Evolutionary conservation across 2,113 vertebrate species (phyloP), one percentile per base, ranked within the genome.

Genomic region (Indicator maculatus): DNA sequence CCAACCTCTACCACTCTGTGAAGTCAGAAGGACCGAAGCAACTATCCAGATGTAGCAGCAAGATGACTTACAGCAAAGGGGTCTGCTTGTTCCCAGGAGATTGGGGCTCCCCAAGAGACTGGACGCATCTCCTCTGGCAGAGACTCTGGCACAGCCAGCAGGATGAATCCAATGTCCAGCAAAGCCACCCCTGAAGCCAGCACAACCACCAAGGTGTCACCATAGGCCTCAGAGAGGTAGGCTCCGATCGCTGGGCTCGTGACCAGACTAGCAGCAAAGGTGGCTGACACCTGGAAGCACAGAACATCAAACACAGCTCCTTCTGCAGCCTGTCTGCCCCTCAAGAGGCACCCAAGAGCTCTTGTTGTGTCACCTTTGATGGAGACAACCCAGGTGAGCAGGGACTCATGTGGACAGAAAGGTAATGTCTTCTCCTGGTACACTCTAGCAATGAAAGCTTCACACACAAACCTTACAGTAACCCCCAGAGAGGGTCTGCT

Each of bases 111-210:
- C 98, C 98, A 99, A 1, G 98, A 99, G 3, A 98, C 99, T 0
- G 99, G 99, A 55, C 99, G 98, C 99, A 99, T 99, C 95, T 99
- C 99, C 74, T 99, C 99, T 0, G 99, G 99, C 95, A 99, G 97
- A 0, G 99, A 99, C 95, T 99, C 99, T 0, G 99, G 99, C 79
- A 99, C 98, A 4, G 98, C 99, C 95, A 99, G 97, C 88, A 99
- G 97, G 96, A 99, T 99, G 97, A 99, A 99, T 89, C 98, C 98
- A 84, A 99, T 99, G 78, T 99, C 99, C 69, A 99, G 97, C 76
- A 99, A 91, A 38, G 99, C 98, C 7, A 99, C 98, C 27, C 97
- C 98, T 2, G 99, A 99, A 38, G 99, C 99, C 58, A 99, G 91
- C 63, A 99, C 98, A 53, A 99, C 98, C 94, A 99, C 99, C 75